Base-by-base conservation (phyloP, 2,113 vertebrate species). In the Coregonus clupeaformis region DNA sequence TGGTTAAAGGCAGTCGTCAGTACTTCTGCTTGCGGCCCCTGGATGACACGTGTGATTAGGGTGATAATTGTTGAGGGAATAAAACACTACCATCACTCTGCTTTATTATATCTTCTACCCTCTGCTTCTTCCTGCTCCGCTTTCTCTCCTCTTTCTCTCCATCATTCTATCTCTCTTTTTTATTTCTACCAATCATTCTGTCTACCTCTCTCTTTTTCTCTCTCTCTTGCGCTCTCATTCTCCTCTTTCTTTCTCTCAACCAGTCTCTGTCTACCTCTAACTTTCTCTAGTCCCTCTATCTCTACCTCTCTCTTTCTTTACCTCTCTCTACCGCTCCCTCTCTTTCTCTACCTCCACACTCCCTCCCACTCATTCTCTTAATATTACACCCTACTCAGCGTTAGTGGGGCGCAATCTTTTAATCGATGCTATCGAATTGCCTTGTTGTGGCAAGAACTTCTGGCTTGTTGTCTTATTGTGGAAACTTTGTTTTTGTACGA, bases 321-420 rank as follows among this genome's bases (percentile, higher is more conserved):
- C 18, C 52, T 55, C 52, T 55, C 52, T 45, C 18, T 9, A 4
- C 16, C 9, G 13, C 13, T 22, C 20, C 16, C 57, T 60, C 57
- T 60, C 57, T 60, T 16, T 60, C 57, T 60, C n/a, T 60, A 2
- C n/a, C 57, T 60, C 57, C 16, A 7, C 57, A 13, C n/a, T 60
- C n/a, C 57, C 57, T 60, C 57, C 57, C 57, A 22, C 57, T 24
- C 57, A 52, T 52, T 60, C 5, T 24, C 22, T 60, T 60, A 60
- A 60, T 11, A 24, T 60, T 42, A 6, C 74, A 69, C 74, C 24
- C 3, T 1, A 30, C 4, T 57, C 67, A 49, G 25, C 63, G 5
- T 29, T 65, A 25, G 25, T 11, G 22, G 25, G 49, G 71, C 76
- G 83, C 89, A 86, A 89, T 91, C 88, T 91, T 84, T 88, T 89